Conservation (phyloP, 1,140 invertebrate species). For the Drosophila leontia region DNA sequence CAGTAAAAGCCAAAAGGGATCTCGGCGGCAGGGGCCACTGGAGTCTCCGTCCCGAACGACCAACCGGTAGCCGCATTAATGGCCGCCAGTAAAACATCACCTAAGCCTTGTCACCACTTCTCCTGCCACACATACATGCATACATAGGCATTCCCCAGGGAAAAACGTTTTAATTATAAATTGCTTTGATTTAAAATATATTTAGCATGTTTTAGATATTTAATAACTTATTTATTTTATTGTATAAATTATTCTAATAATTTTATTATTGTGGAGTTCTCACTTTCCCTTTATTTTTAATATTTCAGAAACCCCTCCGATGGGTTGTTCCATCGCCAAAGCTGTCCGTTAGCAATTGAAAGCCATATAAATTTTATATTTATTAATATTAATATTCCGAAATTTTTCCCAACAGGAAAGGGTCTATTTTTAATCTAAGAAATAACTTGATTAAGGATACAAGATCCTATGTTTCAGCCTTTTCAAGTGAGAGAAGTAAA, state of each 20-base stretch:
- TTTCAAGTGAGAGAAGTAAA: too few species aligned
- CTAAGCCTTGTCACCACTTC: conserved; percentile 39
- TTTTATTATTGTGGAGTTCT: too few species aligned
- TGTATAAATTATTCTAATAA: background rate
- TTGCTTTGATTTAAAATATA: background rate
- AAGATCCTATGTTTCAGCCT: too few species aligned
- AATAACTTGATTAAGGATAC: too few species aligned
- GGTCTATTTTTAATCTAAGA: too few species aligned
- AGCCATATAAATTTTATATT: too few species aligned
- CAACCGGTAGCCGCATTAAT: conserved; percentile 70
- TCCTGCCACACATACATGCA: background rate
- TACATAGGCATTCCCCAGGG: background rate
- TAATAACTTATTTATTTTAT: background rate
- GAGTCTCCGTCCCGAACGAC: conserved; percentile 3
- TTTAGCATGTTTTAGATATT: accelerated
- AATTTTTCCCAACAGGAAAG: too few species aligned
- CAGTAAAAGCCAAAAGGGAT: conserved; percentile 12
- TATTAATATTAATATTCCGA: too few species aligned
- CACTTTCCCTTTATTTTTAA: background rate
- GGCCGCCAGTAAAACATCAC: conserved; percentile 68
- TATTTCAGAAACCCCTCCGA: background rate
- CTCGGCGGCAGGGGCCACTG: background rate
- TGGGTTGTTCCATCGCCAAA: too few species aligned
- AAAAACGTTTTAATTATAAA: background rate
- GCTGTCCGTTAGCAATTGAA: too few species aligned